Conservation (phyloP, 2,113 vertebrate genomes). For the Chaenocephalus aceratus region DNA sequence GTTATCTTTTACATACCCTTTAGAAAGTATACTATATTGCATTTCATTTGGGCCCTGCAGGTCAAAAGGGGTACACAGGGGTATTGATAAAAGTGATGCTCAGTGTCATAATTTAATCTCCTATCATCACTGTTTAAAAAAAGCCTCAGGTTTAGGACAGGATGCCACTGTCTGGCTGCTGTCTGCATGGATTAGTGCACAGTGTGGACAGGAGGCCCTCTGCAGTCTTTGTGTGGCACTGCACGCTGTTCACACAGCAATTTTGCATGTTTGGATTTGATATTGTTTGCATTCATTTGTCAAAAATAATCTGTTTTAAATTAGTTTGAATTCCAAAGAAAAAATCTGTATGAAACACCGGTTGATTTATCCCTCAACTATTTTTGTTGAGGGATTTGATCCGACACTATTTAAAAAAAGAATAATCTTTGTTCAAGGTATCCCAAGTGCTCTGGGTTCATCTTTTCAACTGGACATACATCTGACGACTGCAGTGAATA, state of each 20-base stretch:
- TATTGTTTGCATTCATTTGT: conserved; percentile 1
- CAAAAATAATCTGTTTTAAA: neutral
- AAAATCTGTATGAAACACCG: neutral
- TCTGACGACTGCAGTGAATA: neutral
- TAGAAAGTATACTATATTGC: neutral
- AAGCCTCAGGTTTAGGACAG: conserved; percentile 4
- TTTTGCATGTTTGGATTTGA: neutral
- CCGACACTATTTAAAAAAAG: neutral
- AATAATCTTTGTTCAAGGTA: neutral
- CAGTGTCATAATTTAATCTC: conserved; percentile 4
- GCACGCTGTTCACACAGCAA: neutral
- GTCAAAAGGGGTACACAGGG: neutral
- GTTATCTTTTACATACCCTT: neutral
- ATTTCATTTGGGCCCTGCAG: neutral
- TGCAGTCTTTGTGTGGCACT: conserved; percentile 38
- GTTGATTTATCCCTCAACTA: neutral
- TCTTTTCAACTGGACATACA: neutral
- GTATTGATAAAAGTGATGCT: neutral
- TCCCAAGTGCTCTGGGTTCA: neutral
- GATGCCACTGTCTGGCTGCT: conserved; percentile 16
- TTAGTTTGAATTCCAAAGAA: neutral
- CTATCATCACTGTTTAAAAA: conserved; percentile 5
- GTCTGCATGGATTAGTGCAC: too few relatives aligned
- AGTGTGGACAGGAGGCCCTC: conserved; percentile 44
- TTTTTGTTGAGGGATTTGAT: neutral